Evolutionary conservation across 2,888 invertebrate genomes (phyloP), one percentile per base, ranked within the genome.

Genomic region (Machimus rusticus): DNA sequence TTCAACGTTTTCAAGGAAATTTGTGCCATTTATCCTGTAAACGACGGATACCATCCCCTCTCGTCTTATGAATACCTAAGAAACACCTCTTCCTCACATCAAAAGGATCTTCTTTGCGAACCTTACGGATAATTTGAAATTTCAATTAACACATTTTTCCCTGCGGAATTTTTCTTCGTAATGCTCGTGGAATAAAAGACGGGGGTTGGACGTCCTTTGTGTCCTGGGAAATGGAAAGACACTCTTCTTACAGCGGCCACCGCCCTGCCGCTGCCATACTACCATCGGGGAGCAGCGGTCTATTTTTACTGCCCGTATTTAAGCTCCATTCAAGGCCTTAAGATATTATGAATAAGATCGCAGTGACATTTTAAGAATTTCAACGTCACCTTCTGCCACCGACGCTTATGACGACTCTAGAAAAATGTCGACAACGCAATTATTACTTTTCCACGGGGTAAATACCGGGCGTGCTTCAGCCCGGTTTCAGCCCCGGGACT

Each of bases 371-470:
- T 79, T 79, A 79, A 79, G 51, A 79, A 79, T 79, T 51, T 79
- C 79, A 51, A 55, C 79, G 51, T 79, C 79, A 79, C 51, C 79
- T 79, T 79, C 31, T 31, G 79, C 51, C 51, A 12, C 43, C 43
- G 23, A 51, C 31, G 55, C 31, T 51, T 51, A 79, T 79, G 46
- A 14, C 23, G 31, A 51, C 51, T 79, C 79, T n/a, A 34, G 28
- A 79, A 79, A 79, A 79, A 79, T 79, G 79, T 51, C 79, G 79
- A 79, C 51, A 79, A 79, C 79, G 79, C 51, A 79, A 79, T 79
- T 79, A 79, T 79, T 79, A 79, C 79, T 79, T 79, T 79, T 79
- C 78, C 78, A 78, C 78, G 23, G 78, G 78, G 46, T 78, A 78
- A 78, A 78, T 78, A 51, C 79, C 28, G 51, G 79, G 23, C 28